These are phyloP conservation scores for Botia kubotai DNA, from an alignment of 2,797 vertebrate species.

Conservation along the genomic window DNA sequence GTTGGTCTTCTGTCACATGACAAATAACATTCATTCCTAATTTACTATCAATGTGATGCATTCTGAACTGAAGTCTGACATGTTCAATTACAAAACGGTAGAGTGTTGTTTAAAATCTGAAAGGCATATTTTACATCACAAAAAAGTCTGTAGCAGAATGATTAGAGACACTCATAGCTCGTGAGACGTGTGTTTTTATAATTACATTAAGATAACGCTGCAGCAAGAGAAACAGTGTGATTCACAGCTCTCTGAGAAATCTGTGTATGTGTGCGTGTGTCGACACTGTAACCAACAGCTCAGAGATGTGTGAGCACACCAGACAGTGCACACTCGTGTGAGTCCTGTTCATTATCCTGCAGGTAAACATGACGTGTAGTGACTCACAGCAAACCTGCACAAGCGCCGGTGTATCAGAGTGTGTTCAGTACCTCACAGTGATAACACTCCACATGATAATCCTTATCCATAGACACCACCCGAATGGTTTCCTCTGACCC, in stretches of 20 bases:
- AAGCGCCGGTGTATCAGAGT: not conserved
- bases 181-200: too few species aligned
- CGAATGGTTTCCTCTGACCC: slow-evolving; percentile 97
- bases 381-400: not conserved
- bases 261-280: not conserved
- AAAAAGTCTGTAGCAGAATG: too few species aligned
- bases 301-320: too few species aligned
- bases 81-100: too few species aligned
- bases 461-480: slow-evolving; percentile 98
- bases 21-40: too few species aligned
- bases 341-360: not conserved
- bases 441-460: slow-evolving; percentile 98
- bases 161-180: too few species aligned
- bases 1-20: too few species aligned
- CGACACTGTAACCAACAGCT: not conserved
- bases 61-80: too few species aligned
- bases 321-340: slow-evolving; percentile 17
- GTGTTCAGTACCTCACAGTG: slow-evolving; percentile 89
- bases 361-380: not conserved
- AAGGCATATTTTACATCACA: too few species aligned
- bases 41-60: too few species aligned
- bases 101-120: too few species aligned
- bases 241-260: not conserved
- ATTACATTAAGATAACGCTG: not conserved
- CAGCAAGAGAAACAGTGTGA: not conserved